Conservation (phyloP, 2,113 vertebrate species). For the Hippolais icterina region DNA sequence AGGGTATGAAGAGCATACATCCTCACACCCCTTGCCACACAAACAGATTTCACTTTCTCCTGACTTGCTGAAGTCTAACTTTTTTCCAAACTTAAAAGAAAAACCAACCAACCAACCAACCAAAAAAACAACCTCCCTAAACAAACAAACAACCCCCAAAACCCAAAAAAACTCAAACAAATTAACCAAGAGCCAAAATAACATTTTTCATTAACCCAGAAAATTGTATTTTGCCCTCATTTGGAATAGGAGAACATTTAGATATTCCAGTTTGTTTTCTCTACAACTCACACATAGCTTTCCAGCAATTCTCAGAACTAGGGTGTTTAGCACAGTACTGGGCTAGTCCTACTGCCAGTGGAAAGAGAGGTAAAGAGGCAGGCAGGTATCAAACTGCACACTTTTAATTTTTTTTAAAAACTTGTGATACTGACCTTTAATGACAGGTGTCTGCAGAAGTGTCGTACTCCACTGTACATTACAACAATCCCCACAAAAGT, state of each 20-base stretch:
- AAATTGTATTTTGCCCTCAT: neutral
- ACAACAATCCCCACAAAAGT: neutral
- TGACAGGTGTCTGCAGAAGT: neutral
- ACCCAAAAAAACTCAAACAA: neutral
- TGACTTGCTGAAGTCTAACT: neutral
- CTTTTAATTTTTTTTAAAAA: neutral
- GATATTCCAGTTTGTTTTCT: neutral
- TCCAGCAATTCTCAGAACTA: neutral
- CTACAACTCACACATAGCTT: neutral
- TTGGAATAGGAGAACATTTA: neutral
- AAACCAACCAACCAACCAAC: neutral
- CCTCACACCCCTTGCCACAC: neutral
- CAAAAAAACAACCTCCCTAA: too few relatives aligned
- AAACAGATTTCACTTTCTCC: neutral
- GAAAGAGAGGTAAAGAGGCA: slow-evolving; percentile 22
- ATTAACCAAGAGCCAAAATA: neutral
- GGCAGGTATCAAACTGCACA: neutral
- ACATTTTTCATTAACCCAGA: neutral
- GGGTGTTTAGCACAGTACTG: neutral
- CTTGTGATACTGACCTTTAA: neutral
- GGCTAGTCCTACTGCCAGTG: neutral
- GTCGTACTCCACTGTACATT: neutral
- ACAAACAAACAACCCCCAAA: neutral
- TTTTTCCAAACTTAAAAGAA: neutral
- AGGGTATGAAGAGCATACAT: neutral